Evolutionary conservation across 2,113 vertebrate genomes (phyloP), one percentile per base, ranked within the genome.

Genomic region (Bubo bubo): DNA sequence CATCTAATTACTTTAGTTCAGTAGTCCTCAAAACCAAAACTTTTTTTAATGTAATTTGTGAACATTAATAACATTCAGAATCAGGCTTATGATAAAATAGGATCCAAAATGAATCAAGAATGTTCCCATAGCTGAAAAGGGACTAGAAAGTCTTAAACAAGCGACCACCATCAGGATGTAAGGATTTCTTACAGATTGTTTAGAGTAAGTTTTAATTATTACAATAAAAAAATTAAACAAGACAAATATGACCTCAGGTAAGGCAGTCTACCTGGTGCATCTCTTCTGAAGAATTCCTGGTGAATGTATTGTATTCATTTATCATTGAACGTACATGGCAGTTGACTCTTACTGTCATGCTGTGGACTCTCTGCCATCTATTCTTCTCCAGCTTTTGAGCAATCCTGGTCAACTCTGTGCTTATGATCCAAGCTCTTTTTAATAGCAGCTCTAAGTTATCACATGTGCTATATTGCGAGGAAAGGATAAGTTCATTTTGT

Each of bases 261-360:
- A 80, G 37, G 15, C 22, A 79, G 14, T 67, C 52, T 72, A 99
- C 99, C 99, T 99, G 98, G 68, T 98, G 98, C 98, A 99, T 99
- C 90, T 99, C 99, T 5, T 98, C 97, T 1, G 99, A 98, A 4
- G 98, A 98, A 55, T 88, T 97, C 37, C 98, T 98, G 35, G 97
- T 97, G 23, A 94, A 70, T 0, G 95, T 37, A 12, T 97, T 98
- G 96, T 99, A 99, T 97, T 99, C 99, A 1, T 98, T 99, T 49
- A 99, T 97, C 98, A 99, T 99, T 19, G 99, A 99, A 12, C 98
- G 99, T 28, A 99, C 99, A 0, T 99, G 99, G 95, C 99, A 99
- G 80, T 99, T 99, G 30, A 99, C 98, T 41, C 99, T 98, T 34
- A 99, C 98, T 4, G 99, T 99, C 37, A 99, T 98, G 97, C 98